Evolutionary conservation across 2,888 invertebrate genomes (phyloP).

Genomic region (Fragum sueziense): DNA sequence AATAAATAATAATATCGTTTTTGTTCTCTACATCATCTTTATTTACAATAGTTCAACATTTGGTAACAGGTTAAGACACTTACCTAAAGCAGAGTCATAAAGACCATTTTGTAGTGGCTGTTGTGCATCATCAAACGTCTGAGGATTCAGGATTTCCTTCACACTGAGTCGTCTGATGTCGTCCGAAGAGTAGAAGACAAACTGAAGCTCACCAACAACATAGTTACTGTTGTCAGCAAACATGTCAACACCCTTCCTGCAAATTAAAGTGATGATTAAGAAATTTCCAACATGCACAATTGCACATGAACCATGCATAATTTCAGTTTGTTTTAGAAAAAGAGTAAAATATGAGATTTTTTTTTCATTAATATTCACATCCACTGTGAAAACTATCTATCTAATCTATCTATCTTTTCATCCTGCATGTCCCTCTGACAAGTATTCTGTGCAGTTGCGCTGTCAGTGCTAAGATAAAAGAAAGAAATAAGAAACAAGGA

Average conservation of each 20-base stretch:
- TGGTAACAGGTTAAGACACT: not conserved
- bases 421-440: too few species aligned
- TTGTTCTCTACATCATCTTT: not conserved
- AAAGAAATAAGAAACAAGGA: too few species aligned
- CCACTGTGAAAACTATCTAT: too few species aligned
- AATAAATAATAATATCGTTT: not conserved
- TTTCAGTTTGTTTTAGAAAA: too few species aligned
- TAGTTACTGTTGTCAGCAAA: conserved; percentile 42
- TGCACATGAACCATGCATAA: too few species aligned
- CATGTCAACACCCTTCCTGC: not conserved
- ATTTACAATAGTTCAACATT: not conserved
- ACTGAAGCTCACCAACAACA: conserved; percentile 83
- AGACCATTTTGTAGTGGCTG: conserved; percentile 93
- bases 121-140: conserved; percentile 91
- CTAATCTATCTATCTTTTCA: too few species aligned
- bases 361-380: too few species aligned
- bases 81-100: conserved; percentile 93
- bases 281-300: too few species aligned
- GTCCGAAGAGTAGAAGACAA: conserved; percentile 89
- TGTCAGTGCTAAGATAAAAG: too few species aligned
- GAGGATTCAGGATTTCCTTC: conserved; percentile 89
- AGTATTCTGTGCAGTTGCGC: too few species aligned
- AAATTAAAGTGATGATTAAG: not conserved
- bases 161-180: conserved; percentile 92
- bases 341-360: too few species aligned